phyloP scores from a whole-genome alignment of 2,888 invertebrate species.

The Scaptomyza tumidula region DNA sequence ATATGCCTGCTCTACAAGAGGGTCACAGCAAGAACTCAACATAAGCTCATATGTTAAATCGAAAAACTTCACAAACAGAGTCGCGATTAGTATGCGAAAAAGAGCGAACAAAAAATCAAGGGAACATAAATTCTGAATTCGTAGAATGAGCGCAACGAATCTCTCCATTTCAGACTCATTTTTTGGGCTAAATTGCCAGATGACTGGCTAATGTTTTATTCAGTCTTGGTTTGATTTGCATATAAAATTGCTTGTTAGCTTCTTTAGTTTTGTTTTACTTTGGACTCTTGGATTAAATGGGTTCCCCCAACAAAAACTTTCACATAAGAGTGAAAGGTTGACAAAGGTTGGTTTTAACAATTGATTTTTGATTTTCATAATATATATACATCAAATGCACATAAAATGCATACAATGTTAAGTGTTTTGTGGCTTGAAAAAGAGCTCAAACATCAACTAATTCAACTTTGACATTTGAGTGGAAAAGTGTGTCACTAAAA shows the following conservation, averaged over 20 bases:
- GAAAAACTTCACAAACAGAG: conserved; percentile 24
- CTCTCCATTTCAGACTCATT: conserved; percentile 14
- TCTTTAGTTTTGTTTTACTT: conserved; percentile 27
- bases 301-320: conserved; percentile 53
- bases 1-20: conserved; percentile 41
- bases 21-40: conserved; percentile 29
- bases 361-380: conserved; percentile 14
- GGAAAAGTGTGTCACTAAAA: conserved; percentile 47
- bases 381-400: conserved; percentile 11
- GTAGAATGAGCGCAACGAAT: conserved; percentile 41
- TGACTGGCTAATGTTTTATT: conserved; percentile 68
- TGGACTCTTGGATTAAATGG: conserved; percentile 36
- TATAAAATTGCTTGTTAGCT: conserved; percentile 72
- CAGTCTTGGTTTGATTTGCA: conserved; percentile 65
- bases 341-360: neutral
- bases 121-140: conserved; percentile 31
- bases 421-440: neutral
- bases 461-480: conserved; percentile 63
- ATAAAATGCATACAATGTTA: conserved; percentile 18
- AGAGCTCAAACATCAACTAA: conserved; percentile 12
- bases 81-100: conserved; percentile 57
- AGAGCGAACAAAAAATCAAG: conserved; percentile 38
- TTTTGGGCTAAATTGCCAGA: conserved; percentile 42
- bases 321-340: conserved; percentile 59
- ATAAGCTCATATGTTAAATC: conserved; percentile 36